Percentiles rank a stretch among this genome's conserved stretches.
Evolutionary conservation across 2,888 invertebrate species (phyloP).

Genomic region (Horisme vitalbata): DNA sequence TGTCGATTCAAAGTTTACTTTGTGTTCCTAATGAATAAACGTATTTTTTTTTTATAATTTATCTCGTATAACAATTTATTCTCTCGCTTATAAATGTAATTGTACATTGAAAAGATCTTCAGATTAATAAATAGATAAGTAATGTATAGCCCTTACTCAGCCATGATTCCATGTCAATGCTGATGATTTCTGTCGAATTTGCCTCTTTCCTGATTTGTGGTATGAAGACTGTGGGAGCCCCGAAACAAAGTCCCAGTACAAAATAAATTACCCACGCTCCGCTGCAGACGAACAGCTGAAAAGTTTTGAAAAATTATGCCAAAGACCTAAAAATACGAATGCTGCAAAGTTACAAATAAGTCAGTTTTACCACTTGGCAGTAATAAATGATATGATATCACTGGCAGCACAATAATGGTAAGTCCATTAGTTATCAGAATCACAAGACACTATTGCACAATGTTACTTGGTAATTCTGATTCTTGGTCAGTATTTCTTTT

Average conservation of each 20-base stretch:
- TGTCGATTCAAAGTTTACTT: no score
- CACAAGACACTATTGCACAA: not conserved
- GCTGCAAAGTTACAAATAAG: slow-evolving; percentile 15
- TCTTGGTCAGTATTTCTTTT: no score
- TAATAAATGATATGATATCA: slow-evolving; percentile 21
- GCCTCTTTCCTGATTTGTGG: slow-evolving; percentile 48
- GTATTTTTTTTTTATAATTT: no score
- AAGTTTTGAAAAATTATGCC: slow-evolving; percentile 20
- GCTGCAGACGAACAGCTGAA: slow-evolving; percentile 46
- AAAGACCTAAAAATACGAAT: slow-evolving; percentile 22
- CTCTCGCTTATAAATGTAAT: no score
- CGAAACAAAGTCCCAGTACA: slow-evolving; percentile 47
- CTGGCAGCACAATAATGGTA: slow-evolving; percentile 6
- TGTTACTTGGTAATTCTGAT: no score
- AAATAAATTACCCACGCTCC: slow-evolving; percentile 46
- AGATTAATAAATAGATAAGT: no score
- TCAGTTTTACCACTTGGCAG: slow-evolving; percentile 18
- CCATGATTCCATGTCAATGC: slow-evolving; percentile 54
- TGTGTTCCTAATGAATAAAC: no score
- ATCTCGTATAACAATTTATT: no score
- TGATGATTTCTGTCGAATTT: slow-evolving; percentile 41
- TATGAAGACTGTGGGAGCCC: slow-evolving; percentile 52
- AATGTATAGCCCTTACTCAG: slow-evolving; percentile 41
- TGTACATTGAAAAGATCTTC: no score
- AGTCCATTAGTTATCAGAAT: slow-evolving; percentile 6